These are phyloP conservation scores for Ficedula albicollis DNA, from an alignment of 2,797 vertebrate species.

Conservation along the genomic window DNA sequence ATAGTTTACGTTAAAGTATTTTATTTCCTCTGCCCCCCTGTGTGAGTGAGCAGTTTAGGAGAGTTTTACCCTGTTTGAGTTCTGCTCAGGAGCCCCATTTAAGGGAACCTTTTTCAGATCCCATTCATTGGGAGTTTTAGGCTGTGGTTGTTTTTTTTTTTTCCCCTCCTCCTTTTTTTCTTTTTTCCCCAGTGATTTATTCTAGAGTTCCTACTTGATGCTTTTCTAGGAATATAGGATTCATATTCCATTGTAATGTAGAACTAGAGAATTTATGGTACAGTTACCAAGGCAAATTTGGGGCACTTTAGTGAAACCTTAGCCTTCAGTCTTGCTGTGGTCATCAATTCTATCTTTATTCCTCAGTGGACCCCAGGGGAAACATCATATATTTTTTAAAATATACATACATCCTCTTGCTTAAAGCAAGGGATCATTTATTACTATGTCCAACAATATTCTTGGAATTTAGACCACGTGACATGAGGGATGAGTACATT, in stretches of 20 bases:
- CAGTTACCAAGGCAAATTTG: neutral
- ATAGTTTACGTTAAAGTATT: neutral
- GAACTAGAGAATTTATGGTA: neutral
- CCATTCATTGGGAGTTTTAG: neutral
- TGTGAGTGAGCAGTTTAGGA: neutral
- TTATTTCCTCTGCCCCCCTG: neutral
- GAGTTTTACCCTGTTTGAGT: neutral
- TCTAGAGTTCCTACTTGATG: neutral
- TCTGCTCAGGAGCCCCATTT: neutral
- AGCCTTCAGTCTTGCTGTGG: neutral
- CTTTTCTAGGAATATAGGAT: neutral
- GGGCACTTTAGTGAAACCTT: neutral
- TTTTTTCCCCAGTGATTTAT: neutral
- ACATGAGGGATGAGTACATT: neutral
- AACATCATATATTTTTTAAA: neutral
- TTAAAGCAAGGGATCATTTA: neutral
- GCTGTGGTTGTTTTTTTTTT: neutral
- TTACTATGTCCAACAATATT: neutral
- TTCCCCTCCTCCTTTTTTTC: fast-evolving
- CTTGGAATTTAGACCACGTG: neutral
- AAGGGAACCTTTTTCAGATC: neutral
- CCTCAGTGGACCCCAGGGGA: neutral
- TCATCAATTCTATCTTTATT: neutral
- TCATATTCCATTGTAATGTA: neutral
- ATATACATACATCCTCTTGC: neutral